Percentiles rank a stretch among this genome's conserved stretches.
These are phyloP conservation scores for roundworm (Caenorhabditis elegans) DNA, from an alignment of 1,140 invertebrate species.

Conservation along the genomic window DNA sequence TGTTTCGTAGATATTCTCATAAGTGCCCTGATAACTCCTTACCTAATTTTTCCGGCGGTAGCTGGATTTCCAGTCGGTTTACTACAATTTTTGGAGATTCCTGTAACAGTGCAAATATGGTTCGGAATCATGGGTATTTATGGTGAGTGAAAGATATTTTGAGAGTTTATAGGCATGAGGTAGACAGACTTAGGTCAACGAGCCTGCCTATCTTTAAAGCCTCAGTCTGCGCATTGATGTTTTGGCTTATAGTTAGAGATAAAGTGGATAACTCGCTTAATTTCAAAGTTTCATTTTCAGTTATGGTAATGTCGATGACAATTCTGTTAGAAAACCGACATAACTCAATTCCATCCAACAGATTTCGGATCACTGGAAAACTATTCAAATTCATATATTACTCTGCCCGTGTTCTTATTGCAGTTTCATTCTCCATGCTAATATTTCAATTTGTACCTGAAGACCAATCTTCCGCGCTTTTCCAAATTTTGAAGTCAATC, in stretches of 20 bases:
- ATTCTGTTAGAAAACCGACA: not conserved
- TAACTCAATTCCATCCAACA: not conserved
- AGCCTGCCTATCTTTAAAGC: too few species aligned
- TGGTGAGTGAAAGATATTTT: not conserved
- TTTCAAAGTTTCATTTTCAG: not conserved
- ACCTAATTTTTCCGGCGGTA: not conserved
- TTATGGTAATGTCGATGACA: conserved; percentile 13
- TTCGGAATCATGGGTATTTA: not conserved
- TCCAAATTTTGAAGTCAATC: not conserved
- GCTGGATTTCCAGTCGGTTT: conserved; percentile 2
- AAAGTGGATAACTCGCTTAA: too few species aligned
- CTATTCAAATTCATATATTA: not conserved
- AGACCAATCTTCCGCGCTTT: not conserved
- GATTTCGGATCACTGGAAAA: not conserved
- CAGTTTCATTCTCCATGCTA: not conserved
- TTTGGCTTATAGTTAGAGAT: too few species aligned
- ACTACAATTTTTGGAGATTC: not conserved
- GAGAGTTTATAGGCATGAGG: too few species aligned
- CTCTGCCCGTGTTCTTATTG: not conserved
- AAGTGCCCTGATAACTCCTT: not conserved
- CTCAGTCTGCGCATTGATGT: too few species aligned
- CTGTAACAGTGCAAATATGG: not conserved
- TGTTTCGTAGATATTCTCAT: not conserved
- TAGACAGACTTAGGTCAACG: too few species aligned
- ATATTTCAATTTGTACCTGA: not conserved